Evolutionary conservation across 2,797 vertebrate genomes (phyloP).

Genomic region (Aphelocoma californica): DNA sequence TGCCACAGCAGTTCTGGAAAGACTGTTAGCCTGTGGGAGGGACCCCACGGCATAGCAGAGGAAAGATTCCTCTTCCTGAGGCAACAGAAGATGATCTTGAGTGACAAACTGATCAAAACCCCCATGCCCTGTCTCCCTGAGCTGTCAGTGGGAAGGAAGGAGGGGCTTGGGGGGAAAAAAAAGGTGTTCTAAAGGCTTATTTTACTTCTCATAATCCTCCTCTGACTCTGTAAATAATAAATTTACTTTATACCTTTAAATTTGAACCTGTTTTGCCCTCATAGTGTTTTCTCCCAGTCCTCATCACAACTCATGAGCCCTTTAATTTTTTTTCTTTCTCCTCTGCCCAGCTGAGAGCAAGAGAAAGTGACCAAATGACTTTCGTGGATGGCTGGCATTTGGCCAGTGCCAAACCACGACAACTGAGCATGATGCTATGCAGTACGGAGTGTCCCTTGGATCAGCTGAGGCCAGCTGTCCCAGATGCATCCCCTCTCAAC

Average conservation of each 20-base stretch:
- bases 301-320: not conserved
- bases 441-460: not conserved
- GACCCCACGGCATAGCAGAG: not conserved
- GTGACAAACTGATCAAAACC: not conserved
- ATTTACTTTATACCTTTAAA: not conserved
- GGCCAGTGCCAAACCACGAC: not conserved
- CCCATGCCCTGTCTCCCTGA: not conserved
- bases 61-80: not conserved
- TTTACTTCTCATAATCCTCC: not conserved
- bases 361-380: not conserved
- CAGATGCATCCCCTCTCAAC: not conserved
- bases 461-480: accelerated
- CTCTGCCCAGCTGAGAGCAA: not conserved
- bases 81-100: not conserved
- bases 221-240: not conserved
- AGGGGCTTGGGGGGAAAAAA: not conserved
- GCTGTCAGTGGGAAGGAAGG: not conserved
- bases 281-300: not conserved
- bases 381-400: not conserved
- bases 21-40: not conserved
- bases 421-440: not conserved
- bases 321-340: not conserved
- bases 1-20: not conserved
- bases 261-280: not conserved
- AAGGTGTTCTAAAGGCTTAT: not conserved